Evolutionary conservation across 1,140 invertebrate genomes (phyloP), one percentile per base, ranked within the genome.

Genomic region (Uloborus diversus): DNA sequence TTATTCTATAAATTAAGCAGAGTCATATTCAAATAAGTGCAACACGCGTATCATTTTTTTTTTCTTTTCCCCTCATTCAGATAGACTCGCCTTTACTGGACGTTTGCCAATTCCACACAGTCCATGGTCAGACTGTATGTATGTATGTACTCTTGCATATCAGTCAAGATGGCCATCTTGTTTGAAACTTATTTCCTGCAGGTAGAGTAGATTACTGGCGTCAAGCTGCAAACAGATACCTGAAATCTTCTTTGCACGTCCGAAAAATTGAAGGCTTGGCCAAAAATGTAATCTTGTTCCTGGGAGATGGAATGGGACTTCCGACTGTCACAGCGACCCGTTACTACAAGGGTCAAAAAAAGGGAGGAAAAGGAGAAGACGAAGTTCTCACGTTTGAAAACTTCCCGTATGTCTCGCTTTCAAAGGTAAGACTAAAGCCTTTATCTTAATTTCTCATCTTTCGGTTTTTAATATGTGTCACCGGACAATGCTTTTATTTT

Each of bases 251-350:
- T 0, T 83, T 93, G 1, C 86, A 88, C 25, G 20, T 86, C 90
- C 5, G 86, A 89, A 85, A 88, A 87, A 84, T 65, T 57, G 85
- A 87, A 1, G 88, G 89, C 0, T 85, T 87, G 0, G 96, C 96
- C 0, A 95, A 93, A 86, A 98, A 98, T 86, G 92, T 97, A 0
- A 94, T 98, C 27, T 81, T 98, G 0, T 98, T 98, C 84, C 88
- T 98, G 11, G 96, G 96, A 0, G 96, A 98, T 85, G 96, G 96
- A 1, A 97, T 99, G 96, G 95, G 96, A 5, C 90, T 94, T 0
- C 92, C 94, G 35, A 97, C 96, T 0, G 89, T 96, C 25, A 96
- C 95, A 0, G 94, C 96, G 0, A 91, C 93, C 0, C 88, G 96
- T 73, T 88, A 89, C 9, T 84, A 85, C 25, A 86, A 86, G 66